These are phyloP conservation scores for Neodontobutis hainanensis DNA, from an alignment of 2,113 vertebrate genomes.

Conservation along the genomic window DNA sequence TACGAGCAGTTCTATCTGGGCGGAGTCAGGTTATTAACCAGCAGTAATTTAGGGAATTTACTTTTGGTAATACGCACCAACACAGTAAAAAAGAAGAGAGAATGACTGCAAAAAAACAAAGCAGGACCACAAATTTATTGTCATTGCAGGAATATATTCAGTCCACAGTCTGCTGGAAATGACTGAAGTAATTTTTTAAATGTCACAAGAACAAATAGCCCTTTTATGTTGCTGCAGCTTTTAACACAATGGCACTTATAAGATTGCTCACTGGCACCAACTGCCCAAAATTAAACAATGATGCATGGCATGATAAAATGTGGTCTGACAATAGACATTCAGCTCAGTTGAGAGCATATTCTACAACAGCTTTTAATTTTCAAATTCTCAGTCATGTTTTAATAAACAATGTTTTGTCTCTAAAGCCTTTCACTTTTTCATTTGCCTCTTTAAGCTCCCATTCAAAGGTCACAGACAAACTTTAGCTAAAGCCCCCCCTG, in stretches of 20 bases:
- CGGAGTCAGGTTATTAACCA: no score
- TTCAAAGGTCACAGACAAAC: conserved; percentile 8
- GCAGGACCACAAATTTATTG: background rate
- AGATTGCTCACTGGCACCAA: conserved; percentile 1
- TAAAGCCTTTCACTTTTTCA: background rate
- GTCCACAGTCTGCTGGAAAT: conserved; percentile 1
- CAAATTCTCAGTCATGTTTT: background rate
- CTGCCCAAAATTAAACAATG: conserved; percentile 8
- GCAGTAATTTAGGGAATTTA: no score
- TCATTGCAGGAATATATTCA: conserved; percentile 4
- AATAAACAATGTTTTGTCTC: background rate
- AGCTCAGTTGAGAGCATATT: background rate
- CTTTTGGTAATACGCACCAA: background rate
- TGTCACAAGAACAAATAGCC: conserved; percentile 6
- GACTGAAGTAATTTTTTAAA: conserved; percentile 7
- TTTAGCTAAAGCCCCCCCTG: conserved; percentile 23
- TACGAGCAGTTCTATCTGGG: no score
- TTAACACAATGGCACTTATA: conserved; percentile 7
- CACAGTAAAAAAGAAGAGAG: conserved; percentile 1
- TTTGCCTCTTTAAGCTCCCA: background rate
- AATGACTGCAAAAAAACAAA: conserved; percentile 2
- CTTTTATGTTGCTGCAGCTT: conserved; percentile 7
- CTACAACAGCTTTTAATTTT: background rate
- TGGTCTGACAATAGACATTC: background rate
- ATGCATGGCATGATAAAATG: conserved; percentile 3